Evolutionary conservation across 2,797 vertebrate genomes (phyloP), one percentile per base, ranked within the genome.

Genomic region (Acomys russatus): DNA sequence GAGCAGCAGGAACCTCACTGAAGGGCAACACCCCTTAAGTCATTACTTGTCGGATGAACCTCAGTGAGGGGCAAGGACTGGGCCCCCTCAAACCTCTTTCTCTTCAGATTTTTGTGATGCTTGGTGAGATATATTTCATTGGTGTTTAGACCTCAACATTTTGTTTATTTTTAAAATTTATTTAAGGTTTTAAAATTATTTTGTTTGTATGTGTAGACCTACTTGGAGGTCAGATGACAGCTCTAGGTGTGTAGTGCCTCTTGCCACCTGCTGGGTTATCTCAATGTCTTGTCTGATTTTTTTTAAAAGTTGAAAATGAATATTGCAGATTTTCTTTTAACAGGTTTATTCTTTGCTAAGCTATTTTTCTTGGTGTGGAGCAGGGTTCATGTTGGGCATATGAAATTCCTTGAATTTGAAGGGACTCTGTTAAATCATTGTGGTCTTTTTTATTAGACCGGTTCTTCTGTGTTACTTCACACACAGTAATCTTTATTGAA

Each of bases 311-410:
- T 93, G 35, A 90, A 88, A 88, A 61, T 88, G 35, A 86, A 44
- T 91, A 94, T 83, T 95, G 3, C 12, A 71, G 25, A 84, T 95
- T 95, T 94, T 89, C 17, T 74, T 92, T 88, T 20, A 80, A 93
- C 63, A 38, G 3, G 3, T 30, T 59, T 96, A 3, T 63, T 66
- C 25, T 74, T 91, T 94, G 38, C 44, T 92, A 64, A 79, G 15
- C 1, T n/a, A n/a, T 91, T 85, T 88, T 83, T 0, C 35, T 15
- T 15, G 22, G 3, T 4, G 9, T 25, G 9, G 59, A 76, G 28
- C 18, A 88, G 64, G 35, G 18, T 64, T 63, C 49, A 9, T 90
- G 1, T 78, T 94, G 64, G 44, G 66, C 44, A 63, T 68, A 20
- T 87, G 56, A 18, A 63, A 1, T 76, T 59, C 28, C 94, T 91